Base-by-base conservation (phyloP, 2,113 vertebrate genomes). In the Sceloporus tristichus region DNA sequence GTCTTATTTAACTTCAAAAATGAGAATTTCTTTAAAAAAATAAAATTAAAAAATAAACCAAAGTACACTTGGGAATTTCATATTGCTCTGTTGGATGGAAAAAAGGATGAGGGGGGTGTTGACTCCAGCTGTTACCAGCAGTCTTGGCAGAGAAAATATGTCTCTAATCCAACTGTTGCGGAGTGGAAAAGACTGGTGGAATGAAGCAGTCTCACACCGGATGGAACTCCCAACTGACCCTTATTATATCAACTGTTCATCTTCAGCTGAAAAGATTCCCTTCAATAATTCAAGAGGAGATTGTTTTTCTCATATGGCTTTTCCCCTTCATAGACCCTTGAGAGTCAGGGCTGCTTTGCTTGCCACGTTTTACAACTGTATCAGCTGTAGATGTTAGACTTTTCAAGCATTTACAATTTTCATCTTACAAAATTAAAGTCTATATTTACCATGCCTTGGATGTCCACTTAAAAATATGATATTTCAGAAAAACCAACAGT, bases 101-200 rank as follows among this genome's bases (percentile, higher is more conserved):
- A 75, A 62, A 40, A 23, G 38, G 25, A 48, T 48, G 48, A 27
- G 21, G 66, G 53, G 34, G 34, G 3, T 2, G 2, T 56, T 84
- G 74, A 78, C 23, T 84, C 80, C 87, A 88, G 87, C 87, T 88
- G 81, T 88, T 84, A 78, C 81, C 62, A 88, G 74, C 87, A 84
- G 81, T 78, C 80, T 82, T 88, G 74, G 81, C 74, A 82, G 42
- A 54, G n/a, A 62, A 21, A 53, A 68, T 76, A 42, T n/a, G 48
- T 80, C 66, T 68, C 73, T 78, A 40, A 78, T 83, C 81, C 42
- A n/a, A 78, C 74, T 68, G 59, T 84, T 88, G 74, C 87, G 84
- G 81, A 84, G n/a, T 84, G 74, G 87, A 71, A 84, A 88, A 84
- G 74, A 70, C 42, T 56, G 40, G 74, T 48, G 8, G 62, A 76